Base-by-base conservation (phyloP, 2,113 vertebrate genomes). In the Callaeas wilsoni region DNA sequence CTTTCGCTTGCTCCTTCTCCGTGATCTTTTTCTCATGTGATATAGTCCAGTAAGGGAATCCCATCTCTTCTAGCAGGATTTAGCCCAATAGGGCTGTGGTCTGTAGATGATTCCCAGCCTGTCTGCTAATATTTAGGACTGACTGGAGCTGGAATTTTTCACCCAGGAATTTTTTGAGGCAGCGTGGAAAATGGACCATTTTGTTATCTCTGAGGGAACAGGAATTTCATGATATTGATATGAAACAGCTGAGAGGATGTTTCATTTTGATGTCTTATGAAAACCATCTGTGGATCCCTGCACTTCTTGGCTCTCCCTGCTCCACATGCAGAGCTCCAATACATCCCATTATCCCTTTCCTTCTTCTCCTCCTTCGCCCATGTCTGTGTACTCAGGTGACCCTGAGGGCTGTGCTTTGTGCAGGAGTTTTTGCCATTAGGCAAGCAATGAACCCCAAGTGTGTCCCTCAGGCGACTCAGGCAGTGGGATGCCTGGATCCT, bases 201-300 rank as follows among this genome's bases (percentile, higher is more conserved):
- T 80, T 90, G 22, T 69, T 84, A 59, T 80, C 79, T 80, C 39
- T 13, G 29, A 74, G 35, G 41, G 83, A 93, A 62, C 0, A 88
- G 75, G 63, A 88, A 67, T 88, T 90, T 76, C 74, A 57, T 0
- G 0, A 64, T 77, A 49, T 30, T 92, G 88, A 93, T 77, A 90
- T 9, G 50, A 95, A 96, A 85, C 68, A 92, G 42, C 82, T 90
- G 75, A 95, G 37, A 73, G 18, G 50, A 93, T 65, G 41, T 77
- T 93, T 94, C 41, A 46, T 88, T 90, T 87, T 86, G 79, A 86
- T 93, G 79, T 70, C 83, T 83, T 83, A 87, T 27, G 47, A 80
- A 65, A 88, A 96, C 77, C 83, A 77, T 69, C 82, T 94, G 87
- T 49, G 33, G 30, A 67, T 64, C 71, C 33, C 67, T 73, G 20